Base-by-base conservation (phyloP, 2,888 invertebrate species). In the Disparrhopalites patrizii region DNA sequence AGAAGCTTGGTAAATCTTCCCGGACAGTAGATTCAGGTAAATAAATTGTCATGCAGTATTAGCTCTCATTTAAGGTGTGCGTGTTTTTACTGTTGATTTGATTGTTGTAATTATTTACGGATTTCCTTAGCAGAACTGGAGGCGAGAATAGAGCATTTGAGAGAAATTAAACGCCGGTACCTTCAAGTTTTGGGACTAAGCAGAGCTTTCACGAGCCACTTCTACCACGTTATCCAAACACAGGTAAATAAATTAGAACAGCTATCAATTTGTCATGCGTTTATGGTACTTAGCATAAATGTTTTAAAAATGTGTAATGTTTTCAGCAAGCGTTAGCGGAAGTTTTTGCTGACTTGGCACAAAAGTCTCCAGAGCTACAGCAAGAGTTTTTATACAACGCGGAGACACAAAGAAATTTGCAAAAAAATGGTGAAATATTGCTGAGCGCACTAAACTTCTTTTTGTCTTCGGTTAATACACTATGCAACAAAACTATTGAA, bases 401-500 rank as follows among this genome's bases (percentile, higher is more conserved):
- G 30, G 96, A 96, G 82, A 95, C 95, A 63, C 96, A 98, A 82
- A 86, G 93, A 76, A 91, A 91, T 76, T 83, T 98, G 68, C 89
- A 89, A 28, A 91, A 93, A 80, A 96, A 97, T 81, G 96, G 96
- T 7, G 96, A 97, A 80, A 87, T 91, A 64, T 82, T 98, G 73
- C 81, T 96, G 76, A 91, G 90, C 69, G 96, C 97, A 72, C 85
- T 98, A 76, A 93, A 94, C 80, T 96, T 95, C 83, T 99, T 99
- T 82, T 92, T 92, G 77, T 94, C 92, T 57, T 91, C 95, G 30
- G 90, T 99, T 62, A 90, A 92, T 81, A 99, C 98, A 20, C 84
- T 99, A 76, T 93, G 95, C 81, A 90, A 95, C 82, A 96, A 96
- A 82, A 98, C 97, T 50, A 98, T 99, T 80, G 96, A 97, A 79